phyloP scores from a whole-genome alignment of 2,113 vertebrate genomes.

The Channa maculata region DNA sequence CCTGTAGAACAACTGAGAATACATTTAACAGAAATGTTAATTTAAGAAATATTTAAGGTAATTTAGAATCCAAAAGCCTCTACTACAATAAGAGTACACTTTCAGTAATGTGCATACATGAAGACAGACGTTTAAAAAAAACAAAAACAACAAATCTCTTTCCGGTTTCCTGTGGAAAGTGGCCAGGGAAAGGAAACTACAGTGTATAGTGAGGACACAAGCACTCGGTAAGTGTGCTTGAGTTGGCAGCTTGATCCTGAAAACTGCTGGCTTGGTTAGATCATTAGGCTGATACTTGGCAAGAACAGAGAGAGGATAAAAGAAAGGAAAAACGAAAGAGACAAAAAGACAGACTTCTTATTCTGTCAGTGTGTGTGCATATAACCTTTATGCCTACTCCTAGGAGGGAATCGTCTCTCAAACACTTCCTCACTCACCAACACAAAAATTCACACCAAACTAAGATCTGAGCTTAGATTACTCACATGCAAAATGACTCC shows the following conservation, averaged over 20 bases:
- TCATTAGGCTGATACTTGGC: slow-evolving; percentile 41
- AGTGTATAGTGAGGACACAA: slow-evolving; percentile 17
- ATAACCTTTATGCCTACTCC: slow-evolving; percentile 7
- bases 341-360: not conserved
- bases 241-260: slow-evolving; percentile 47
- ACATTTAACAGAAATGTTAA: not conserved
- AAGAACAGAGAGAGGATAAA: slow-evolving; percentile 20
- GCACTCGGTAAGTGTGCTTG: slow-evolving; percentile 40
- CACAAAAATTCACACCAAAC: not conserved
- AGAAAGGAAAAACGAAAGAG: slow-evolving; percentile 16
- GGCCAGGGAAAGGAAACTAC: slow-evolving; percentile 46
- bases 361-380: slow-evolving; percentile 2
- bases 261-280: slow-evolving; percentile 51
- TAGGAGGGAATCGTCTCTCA: not conserved
- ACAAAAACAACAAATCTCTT: not conserved
- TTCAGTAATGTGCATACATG: slow-evolving; percentile 9
- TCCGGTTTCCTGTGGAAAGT: slow-evolving; percentile 66
- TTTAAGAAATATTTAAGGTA: not conserved
- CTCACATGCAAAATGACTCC: slow-evolving; percentile 96
- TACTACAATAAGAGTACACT: slow-evolving; percentile 7
- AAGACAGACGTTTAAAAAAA: slow-evolving; percentile 41
- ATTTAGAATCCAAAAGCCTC: not conserved
- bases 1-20: no score
- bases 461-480: slow-evolving; percentile 66
- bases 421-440: not conserved